Evolutionary conservation across 2,797 vertebrate genomes (phyloP).

Genomic region (Channa striata): DNA sequence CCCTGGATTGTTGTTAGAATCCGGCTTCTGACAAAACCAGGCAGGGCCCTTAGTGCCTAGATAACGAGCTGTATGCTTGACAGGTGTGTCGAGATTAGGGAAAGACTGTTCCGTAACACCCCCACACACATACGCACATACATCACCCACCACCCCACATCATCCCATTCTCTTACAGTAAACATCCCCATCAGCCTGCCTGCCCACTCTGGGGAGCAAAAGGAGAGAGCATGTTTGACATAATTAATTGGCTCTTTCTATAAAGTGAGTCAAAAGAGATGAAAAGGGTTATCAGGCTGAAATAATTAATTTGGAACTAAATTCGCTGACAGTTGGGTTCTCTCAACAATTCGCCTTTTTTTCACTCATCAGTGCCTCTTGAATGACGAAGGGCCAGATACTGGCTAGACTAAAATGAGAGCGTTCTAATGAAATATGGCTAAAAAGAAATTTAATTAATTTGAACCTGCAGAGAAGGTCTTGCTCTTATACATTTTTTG

Average conservation of each 20-base stretch:
- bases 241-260: slow-evolving; percentile 97
- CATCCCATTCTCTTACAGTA: slow-evolving; percentile 82
- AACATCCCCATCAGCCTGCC: slow-evolving; percentile 91
- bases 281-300: slow-evolving; percentile 96
- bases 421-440: slow-evolving; percentile 90
- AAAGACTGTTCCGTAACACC: slow-evolving; percentile 56
- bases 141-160: slow-evolving; percentile 75
- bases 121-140: slow-evolving; percentile 16
- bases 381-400: slow-evolving; percentile 86
- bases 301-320: slow-evolving; percentile 95
- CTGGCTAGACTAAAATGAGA: slow-evolving; percentile 76
- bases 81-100: slow-evolving; percentile 92
- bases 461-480: slow-evolving; percentile 86
- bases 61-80: slow-evolving; percentile 91
- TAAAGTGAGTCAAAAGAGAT: slow-evolving; percentile 94
- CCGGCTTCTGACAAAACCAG: slow-evolving; percentile 89
- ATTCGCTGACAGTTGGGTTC: slow-evolving; percentile 94
- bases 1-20: slow-evolving; percentile 88
- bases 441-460: slow-evolving; percentile 93
- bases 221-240: slow-evolving; percentile 91
- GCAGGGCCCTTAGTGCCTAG: slow-evolving; percentile 89
- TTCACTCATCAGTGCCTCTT: slow-evolving; percentile 71
- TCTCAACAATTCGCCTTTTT: slow-evolving; percentile 82
- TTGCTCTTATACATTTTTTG: slow-evolving; percentile 86
- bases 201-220: slow-evolving; percentile 86